These are phyloP conservation scores for Ganaspis sp. DNA, from an alignment of 1,140 invertebrate genomes.

Conservation along the genomic window DNA sequence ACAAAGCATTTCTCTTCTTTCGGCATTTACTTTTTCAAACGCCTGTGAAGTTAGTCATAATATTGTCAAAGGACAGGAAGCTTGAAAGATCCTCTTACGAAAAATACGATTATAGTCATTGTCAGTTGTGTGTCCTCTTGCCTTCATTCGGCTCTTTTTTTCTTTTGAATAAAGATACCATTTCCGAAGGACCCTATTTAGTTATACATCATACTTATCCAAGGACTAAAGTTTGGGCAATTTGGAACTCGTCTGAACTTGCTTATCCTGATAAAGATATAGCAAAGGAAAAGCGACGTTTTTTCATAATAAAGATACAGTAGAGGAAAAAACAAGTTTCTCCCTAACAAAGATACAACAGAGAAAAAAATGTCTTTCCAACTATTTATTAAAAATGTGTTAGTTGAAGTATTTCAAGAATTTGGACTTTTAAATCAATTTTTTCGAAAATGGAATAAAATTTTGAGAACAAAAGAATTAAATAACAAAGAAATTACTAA, in stretches of 20 bases:
- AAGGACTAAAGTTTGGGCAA: neutral
- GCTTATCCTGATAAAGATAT: neutral
- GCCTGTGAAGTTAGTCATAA: conserved; percentile 3
- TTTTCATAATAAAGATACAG: too few species aligned
- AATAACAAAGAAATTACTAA: too few species aligned
- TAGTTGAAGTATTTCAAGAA: too few species aligned
- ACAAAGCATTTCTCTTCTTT: conserved; percentile 16
- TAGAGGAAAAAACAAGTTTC: too few species aligned
- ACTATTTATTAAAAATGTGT: too few species aligned
- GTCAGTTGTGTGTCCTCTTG: neutral
- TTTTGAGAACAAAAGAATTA: too few species aligned
- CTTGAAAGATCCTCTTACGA: conserved; percentile 1
- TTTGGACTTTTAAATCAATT: too few species aligned
- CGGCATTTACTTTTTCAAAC: neutral
- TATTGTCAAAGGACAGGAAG: conserved; percentile 16
- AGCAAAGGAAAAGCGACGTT: too few species aligned
- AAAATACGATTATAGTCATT: neutral
- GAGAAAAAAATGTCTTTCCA: too few species aligned
- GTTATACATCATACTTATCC: neutral
- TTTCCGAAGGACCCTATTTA: neutral
- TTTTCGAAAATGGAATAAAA: too few species aligned
- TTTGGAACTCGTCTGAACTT: neutral
- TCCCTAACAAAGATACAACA: too few species aligned
- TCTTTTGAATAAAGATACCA: neutral
- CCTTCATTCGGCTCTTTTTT: neutral